Base-by-base conservation (phyloP, 2,888 invertebrate genomes). In the Julus scanicus region DNA sequence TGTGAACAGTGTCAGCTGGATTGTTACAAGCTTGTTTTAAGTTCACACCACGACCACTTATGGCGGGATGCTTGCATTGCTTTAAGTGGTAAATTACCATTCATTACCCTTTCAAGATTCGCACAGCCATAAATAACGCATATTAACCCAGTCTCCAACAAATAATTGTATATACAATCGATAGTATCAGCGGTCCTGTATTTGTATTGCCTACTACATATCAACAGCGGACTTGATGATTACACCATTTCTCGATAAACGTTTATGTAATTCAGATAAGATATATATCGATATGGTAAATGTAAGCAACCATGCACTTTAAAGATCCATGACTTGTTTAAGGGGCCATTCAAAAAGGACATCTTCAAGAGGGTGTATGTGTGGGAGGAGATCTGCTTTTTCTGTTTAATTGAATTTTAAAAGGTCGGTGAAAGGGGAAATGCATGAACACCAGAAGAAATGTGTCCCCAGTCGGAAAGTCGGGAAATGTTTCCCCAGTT, bases 51-150 rank as follows among this genome's bases (percentile, higher is more conserved):
- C n/a, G 63, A 17, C 53, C 53, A 53, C 53, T 44, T 44, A 44
- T 13, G 53, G 13, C 63, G 63, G n/a, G 63, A n/a, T 63, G 6
- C 20, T 20, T 71, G 63, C 20, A 8, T 4, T 71, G 63, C 63
- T 44, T 17, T 9, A 71, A 71, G 63, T 71, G 63, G 63, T 20
- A 71, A 71, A 71, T 71, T 71, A 71, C 20, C 63, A 71, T 71
- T 71, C 5, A 71, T 71, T 71, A 71, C 17, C 20, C 63, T 71
- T 71, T 71, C 8, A 71, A 29, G 63, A 71, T 20, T 17, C 20
- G 9, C 20, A 6, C 5, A 20, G 63, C 63, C 63, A 71, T 71
- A 71, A 71, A 20, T 71, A 71, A 20, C 63, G 4, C 44, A 44
- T 44, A n/a, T 71, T 17, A 71, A 71, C 63, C 63, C 17, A 71